Evolutionary conservation across 1,140 invertebrate genomes (phyloP), one percentile per base, ranked within the genome.

Genomic region (Drosophila truncata): DNA sequence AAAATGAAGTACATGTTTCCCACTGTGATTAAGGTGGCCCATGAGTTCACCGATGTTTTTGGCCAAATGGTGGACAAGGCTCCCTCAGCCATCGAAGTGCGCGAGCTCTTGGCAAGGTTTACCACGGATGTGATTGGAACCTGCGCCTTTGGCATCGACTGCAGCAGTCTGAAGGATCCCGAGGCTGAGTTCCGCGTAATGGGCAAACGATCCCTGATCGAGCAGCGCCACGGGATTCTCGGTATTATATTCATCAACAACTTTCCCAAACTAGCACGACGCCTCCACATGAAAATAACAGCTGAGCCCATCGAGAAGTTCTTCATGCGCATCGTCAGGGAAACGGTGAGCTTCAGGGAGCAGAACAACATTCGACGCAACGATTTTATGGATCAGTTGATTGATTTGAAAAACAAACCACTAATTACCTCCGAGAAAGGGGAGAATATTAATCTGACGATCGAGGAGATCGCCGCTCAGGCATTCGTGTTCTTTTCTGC

Each of bases 81-180:
- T 0, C 35, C 64, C 0, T 31, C 61, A 0, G 13, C 58, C 7
- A 25, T 91, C 4, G 92, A 93, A 16, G 78, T 93, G 0, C 76
- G 42, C 6, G 91, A 92, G 10, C 37, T 93, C 4, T 33, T 92
- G 63, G 92, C 84, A 13, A 62, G 91, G 25, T 93, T 84, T 41
- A 93, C 92, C 9, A 91, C 87, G 0, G 93, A 93, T 62, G 83
- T 92, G 18, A 95, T 96, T n/a, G 95, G 94, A 0, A 94, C 94
- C 27, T 94, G 95, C 13, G 95, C 94, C 9, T 95, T 96, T 86
- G 95, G 95, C 2, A 93, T 96, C 6, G 93, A 95, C 41, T 94
- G 94, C 73, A 94, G 95, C 65, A 93, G 94, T 58, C 72, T 92
- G 0, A 92, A 82, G 31, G 93, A 95, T 78, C 91, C 93, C 0